phyloP scores from a whole-genome alignment of 2,797 vertebrate genomes.

The Sebastes oblongus region DNA sequence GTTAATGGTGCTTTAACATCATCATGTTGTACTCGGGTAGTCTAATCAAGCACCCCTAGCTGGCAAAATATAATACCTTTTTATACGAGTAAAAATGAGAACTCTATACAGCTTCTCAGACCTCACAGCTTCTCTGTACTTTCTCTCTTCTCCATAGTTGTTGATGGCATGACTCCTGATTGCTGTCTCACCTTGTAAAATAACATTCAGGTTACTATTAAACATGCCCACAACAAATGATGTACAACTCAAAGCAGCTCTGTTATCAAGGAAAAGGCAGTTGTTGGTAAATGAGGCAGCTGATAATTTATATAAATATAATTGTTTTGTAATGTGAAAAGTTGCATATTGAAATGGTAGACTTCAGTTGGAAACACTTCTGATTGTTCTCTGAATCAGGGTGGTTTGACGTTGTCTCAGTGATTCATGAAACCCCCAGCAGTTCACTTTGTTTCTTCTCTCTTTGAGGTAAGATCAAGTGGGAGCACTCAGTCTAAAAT shows the following conservation, averaged over 20 bases:
- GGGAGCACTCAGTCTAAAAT: neutral
- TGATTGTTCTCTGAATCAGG: neutral
- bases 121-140: neutral
- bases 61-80: neutral
- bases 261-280: neutral
- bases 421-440: neutral
- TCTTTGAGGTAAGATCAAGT: conserved; percentile 1
- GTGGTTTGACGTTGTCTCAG: neutral
- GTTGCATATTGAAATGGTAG: neutral
- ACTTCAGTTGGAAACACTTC: neutral
- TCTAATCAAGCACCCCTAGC: neutral
- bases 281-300: neutral
- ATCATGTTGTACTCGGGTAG: too few species aligned
- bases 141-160: neutral
- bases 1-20: too few species aligned
- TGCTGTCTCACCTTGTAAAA: too few species aligned
- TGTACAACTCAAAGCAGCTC: neutral
- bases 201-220: too few species aligned
- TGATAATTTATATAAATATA: neutral
- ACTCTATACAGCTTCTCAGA: too few species aligned
- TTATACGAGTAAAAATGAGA: neutral
- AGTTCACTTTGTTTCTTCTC: neutral
- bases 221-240: too few species aligned
- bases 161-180: too few species aligned
- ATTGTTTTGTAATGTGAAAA: neutral